A percentile compares a stretch with the other conserved stretches of the same genome.
Evolutionary conservation across 1,140 invertebrate genomes (phyloP).

Genomic region (Cydia strobilella): DNA sequence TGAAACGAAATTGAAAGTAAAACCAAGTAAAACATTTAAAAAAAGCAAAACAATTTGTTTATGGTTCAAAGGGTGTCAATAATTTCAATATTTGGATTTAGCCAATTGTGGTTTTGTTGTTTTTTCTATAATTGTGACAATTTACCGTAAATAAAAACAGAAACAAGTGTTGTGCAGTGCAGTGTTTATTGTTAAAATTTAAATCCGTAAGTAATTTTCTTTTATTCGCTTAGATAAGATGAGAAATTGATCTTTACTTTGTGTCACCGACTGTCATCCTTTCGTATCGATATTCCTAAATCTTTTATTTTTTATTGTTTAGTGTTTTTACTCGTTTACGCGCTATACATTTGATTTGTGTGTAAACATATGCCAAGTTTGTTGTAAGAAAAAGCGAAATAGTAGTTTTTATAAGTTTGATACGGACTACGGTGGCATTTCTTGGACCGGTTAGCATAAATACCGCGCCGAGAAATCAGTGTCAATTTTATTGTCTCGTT

Average conservation of each 20-base stretch:
- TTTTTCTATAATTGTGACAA: conserved; percentile 27
- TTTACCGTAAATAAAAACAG: background rate
- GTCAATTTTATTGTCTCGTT: conserved; percentile 3
- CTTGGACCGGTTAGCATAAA: conserved; percentile 24
- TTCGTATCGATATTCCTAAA: conserved; percentile 3
- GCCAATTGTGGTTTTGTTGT: conserved; percentile 17
- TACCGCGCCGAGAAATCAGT: conserved; percentile 25
- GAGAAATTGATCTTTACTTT: conserved; percentile 30
- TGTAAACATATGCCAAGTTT: background rate
- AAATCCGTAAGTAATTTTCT: background rate
- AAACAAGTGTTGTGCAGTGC: conserved; percentile 14
- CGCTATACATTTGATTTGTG: background rate
- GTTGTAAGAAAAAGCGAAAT: background rate
- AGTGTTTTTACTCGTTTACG: background rate
- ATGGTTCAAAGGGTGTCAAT: conserved; percentile 53
- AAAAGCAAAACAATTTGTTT: conserved; percentile 40
- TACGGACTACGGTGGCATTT: conserved; percentile 11
- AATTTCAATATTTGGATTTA: conserved; percentile 55
- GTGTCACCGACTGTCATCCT: conserved; percentile 25
- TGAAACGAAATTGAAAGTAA: conserved; percentile 14
- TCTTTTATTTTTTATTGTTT: background rate
- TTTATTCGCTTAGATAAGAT: background rate
- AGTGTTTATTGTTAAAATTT: background rate
- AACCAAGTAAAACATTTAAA: conserved; percentile 16
- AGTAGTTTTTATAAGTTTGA: background rate